Evolutionary conservation across 2,888 invertebrate species (phyloP), one percentile per base, ranked within the genome.

Genomic region (Temnothorax ravouxi): DNA sequence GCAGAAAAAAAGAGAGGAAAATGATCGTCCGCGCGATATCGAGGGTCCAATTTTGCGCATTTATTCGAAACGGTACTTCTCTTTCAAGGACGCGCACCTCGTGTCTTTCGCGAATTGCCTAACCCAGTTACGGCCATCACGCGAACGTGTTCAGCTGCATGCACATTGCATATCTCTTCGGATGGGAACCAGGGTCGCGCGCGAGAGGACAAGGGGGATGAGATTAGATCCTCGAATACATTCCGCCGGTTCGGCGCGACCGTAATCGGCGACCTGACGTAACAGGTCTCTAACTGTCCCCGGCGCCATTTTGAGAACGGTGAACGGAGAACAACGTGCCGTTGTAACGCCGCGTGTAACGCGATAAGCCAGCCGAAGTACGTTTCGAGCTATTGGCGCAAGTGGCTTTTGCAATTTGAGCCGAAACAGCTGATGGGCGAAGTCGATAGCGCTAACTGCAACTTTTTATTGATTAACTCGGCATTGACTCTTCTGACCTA

Each of bases 241-340:
- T 75, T 61, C 59, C 44, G 67, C 59, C 50, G 52, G 52, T 52
- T 66, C 34, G 64, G 59, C 61, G 44, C 54, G 77, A 79, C 84
- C 79, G 75, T 88, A 80, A 88, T 88, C 79, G 81, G 67, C 38
- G 44, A 61, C 25, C 61, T 76, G 84, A 86, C 82, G 86, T 81
- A 84, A 88, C 84, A 67, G 64, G 79, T 72, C 86, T 76, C 86
- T 88, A 88, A 87, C 88, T 87, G 87, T 86, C 84, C 13, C 77
- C 71, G 34, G 34, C 61, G 86, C 80, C 76, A 76, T 86, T 87
- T 81, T 38, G 84, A 54, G 87, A 85, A 77, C 84, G 85, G 85
- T 86, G 85, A 86, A 83, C 77, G 85, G 62, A 72, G 74, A 85
- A 72, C 56, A 80, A 41, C 56, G 84, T n/a, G 29, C 75, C 77